Evolutionary conservation across 2,888 invertebrate genomes (phyloP).

Genomic region (Opisthograptis luteolata): DNA sequence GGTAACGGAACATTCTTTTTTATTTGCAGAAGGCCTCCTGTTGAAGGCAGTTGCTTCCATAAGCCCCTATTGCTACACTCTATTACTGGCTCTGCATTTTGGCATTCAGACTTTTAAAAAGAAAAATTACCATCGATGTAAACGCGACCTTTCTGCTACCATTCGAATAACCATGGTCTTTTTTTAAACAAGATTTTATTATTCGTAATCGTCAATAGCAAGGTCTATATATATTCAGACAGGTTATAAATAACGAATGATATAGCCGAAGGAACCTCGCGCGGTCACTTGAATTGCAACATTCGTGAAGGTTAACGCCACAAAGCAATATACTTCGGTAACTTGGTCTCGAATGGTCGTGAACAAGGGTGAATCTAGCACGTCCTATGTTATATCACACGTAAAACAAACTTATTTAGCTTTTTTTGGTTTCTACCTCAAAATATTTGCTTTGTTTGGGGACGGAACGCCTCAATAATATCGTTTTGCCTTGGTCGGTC

Average conservation of each 20-base stretch:
- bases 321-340: neutral
- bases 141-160: neutral
- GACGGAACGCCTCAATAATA: neutral
- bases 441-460: too few relatives aligned
- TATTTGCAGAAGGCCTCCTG: too few relatives aligned
- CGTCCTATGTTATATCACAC: neutral
- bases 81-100: slow-evolving; percentile 3
- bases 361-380: slow-evolving; percentile 8
- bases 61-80: slow-evolving; percentile 13
- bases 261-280: neutral
- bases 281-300: slow-evolving; percentile 26
- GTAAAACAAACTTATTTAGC: too few relatives aligned
- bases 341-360: slow-evolving; percentile 2
- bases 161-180: too few relatives aligned
- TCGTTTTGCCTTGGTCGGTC: slow-evolving; percentile 13
- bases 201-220: slow-evolving; percentile 1
- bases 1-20: slow-evolving; percentile 18
- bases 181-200: neutral
- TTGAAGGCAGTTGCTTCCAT: slow-evolving; percentile 4
- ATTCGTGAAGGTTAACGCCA: slow-evolving; percentile 24
- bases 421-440: too few relatives aligned
- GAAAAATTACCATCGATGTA: too few relatives aligned
- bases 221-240: slow-evolving; percentile 11
- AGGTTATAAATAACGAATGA: slow-evolving; percentile 22
- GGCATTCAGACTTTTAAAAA: neutral